A percentile compares a stretch with the other conserved stretches of the same genome.
Conservation (phyloP, 2,113 vertebrate genomes). For the Notechis scutatus region DNA sequence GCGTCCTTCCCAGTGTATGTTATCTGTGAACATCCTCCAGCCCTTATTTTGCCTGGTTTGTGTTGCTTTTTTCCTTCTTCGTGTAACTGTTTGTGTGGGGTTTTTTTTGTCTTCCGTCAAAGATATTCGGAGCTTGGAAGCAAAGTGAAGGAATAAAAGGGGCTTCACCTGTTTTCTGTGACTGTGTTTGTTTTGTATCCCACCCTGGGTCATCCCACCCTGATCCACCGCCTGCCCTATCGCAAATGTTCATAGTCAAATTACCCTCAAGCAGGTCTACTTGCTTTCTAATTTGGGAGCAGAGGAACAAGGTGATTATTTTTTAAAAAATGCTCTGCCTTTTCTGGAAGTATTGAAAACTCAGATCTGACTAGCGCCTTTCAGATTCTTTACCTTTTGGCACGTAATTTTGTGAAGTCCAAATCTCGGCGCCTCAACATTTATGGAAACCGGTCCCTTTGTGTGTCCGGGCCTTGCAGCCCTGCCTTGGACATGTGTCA, state of each 20-base stretch:
- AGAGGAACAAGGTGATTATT: too few relatives aligned
- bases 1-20: too few relatives aligned
- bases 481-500: neutral
- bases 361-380: neutral
- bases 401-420: neutral
- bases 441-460: neutral
- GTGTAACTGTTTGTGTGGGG: too few relatives aligned
- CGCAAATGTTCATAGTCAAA: neutral
- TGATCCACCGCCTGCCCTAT: neutral
- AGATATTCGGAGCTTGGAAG: too few relatives aligned
- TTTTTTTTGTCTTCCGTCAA: too few relatives aligned
- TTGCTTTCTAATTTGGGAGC: neutral
- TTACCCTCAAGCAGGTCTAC: neutral
- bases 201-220: too few relatives aligned
- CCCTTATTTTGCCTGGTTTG: too few relatives aligned
- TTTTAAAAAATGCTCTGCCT: neutral
- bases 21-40: too few relatives aligned
- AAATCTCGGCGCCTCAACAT: neutral
- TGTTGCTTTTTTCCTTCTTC: too few relatives aligned
- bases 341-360: neutral
- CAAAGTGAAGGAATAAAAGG: too few relatives aligned
- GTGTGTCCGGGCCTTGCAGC: neutral
- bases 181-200: too few relatives aligned
- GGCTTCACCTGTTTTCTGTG: too few relatives aligned
- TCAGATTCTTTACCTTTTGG: neutral